These are phyloP conservation scores for Resseliella maxima DNA, from an alignment of 2,888 invertebrate species.

Conservation along the genomic window DNA sequence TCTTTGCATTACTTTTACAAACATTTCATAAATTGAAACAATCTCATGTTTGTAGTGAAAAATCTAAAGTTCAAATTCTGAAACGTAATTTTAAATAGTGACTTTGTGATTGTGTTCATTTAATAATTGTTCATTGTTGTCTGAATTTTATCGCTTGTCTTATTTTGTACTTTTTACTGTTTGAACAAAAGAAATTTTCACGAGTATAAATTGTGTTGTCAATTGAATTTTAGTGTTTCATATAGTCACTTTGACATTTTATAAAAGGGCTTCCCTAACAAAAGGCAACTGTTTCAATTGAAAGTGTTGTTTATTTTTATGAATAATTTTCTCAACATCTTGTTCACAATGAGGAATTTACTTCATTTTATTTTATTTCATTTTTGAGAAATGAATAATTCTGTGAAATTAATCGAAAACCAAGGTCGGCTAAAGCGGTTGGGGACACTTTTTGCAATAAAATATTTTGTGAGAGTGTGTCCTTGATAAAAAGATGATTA, in stretches of 20 bases:
- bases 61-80: not conserved
- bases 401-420: not conserved
- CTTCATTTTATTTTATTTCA: too few relatives aligned
- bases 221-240: not conserved
- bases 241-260: not conserved
- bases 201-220: not conserved
- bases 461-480: not conserved
- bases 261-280: not conserved
- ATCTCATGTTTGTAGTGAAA: not conserved
- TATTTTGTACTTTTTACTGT: too few relatives aligned
- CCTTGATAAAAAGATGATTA: too few relatives aligned
- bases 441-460: not conserved
- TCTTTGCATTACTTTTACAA: too few relatives aligned
- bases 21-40: not conserved
- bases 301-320: too few relatives aligned
- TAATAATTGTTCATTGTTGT: too few relatives aligned
- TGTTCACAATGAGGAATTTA: too few relatives aligned
- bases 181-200: too few relatives aligned
- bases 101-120: too few relatives aligned
- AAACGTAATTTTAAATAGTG: too few relatives aligned
- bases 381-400: not conserved
- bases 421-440: not conserved
- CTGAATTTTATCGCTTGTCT: too few relatives aligned
- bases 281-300: not conserved
- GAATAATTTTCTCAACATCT: too few relatives aligned